Percentiles rank a stretch among this genome's conserved stretches.
Conservation (phyloP, 2,797 vertebrate species). For the Podarcis siculus region DNA sequence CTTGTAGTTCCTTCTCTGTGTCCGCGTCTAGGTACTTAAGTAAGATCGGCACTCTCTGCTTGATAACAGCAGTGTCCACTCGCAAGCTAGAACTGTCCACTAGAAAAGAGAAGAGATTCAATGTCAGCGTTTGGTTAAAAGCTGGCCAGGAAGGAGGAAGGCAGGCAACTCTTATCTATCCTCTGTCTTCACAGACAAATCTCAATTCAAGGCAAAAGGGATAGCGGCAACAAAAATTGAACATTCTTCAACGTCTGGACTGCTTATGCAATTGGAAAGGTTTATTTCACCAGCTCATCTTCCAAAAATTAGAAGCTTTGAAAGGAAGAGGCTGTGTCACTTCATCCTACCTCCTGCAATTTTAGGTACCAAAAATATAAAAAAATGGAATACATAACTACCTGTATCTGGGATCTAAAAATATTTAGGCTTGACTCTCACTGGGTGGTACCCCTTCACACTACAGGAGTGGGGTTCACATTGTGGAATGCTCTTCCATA, state of each 20-base stretch:
- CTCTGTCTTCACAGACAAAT: not conserved
- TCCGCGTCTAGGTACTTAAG: conserved; percentile 99
- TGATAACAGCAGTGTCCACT: conserved; percentile 94
- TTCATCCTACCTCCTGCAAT: not conserved
- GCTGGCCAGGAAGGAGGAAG: accelerated
- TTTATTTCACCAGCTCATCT: not conserved
- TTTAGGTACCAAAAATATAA: accelerated
- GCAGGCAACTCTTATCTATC: accelerated
- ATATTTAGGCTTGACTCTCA: not conserved
- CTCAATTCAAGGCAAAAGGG: not conserved
- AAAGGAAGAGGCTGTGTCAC: not conserved
- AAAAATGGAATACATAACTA: not conserved
- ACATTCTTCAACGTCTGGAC: not conserved
- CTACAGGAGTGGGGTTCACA: not conserved
- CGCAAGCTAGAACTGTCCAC: conserved; percentile 91
- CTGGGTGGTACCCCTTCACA: not conserved
- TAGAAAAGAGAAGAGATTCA: conserved; percentile 64
- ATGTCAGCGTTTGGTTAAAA: not conserved
- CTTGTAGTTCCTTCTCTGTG: conserved; percentile 98
- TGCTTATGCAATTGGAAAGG: not conserved
- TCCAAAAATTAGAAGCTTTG: not conserved
- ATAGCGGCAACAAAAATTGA: not conserved
- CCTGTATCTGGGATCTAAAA: not conserved
- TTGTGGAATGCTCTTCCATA: not conserved
- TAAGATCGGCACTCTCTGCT: conserved; percentile 95